Conservation (phyloP, 2,888 invertebrate species). For the Pammene fasciana region DNA sequence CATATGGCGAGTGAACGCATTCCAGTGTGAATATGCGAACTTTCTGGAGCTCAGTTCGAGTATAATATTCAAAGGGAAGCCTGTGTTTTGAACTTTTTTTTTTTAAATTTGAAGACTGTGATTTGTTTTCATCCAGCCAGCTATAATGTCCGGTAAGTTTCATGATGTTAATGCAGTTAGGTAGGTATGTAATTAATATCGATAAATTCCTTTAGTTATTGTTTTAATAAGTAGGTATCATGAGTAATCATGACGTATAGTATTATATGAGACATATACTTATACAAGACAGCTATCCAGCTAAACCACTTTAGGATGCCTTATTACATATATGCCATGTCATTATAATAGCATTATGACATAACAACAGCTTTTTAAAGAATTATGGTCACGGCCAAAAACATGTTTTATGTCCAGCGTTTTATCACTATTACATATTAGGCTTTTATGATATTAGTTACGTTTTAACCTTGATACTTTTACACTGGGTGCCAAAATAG, state of each 20-base stretch:
- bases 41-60: conserved; percentile 69
- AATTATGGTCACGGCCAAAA: conserved; percentile 20
- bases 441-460: conserved; percentile 24
- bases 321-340: not conserved
- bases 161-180: not conserved
- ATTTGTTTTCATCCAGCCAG: conserved; percentile 27
- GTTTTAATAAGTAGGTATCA: too few species aligned
- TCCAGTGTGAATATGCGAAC: conserved; percentile 55
- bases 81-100: conserved; percentile 42
- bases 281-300: not conserved
- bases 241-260: not conserved
- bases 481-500: conserved; percentile 32
- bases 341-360: conserved; percentile 5
- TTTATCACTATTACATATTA: conserved; percentile 31
- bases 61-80: conserved; percentile 57
- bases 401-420: conserved; percentile 18
- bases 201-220: too few species aligned
- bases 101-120: conserved; percentile 12
- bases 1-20: conserved; percentile 70
- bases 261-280: too few species aligned
- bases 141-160: conserved; percentile 44
- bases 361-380: conserved; percentile 13
- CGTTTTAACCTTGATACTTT: conserved; percentile 28
- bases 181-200: too few species aligned
- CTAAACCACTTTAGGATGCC: not conserved